Conservation (phyloP, 2,888 invertebrate species). For the Campoplex capitator region DNA sequence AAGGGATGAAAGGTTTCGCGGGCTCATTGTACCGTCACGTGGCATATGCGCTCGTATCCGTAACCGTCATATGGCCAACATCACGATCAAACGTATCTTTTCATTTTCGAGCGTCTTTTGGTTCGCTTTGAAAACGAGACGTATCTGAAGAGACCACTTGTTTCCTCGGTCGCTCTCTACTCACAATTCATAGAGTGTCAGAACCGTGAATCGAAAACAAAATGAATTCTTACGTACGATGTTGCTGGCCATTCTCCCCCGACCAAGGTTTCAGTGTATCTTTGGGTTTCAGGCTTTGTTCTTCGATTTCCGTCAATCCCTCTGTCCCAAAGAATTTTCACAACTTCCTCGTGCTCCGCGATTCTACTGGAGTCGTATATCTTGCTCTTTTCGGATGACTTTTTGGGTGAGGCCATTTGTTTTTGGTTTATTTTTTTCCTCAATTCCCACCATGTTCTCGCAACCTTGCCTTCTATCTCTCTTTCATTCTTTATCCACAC, state of each 20-base stretch:
- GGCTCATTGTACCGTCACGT: background rate
- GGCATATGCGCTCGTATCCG: background rate
- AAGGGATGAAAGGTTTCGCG: background rate
- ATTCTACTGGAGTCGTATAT: constrained; percentile 10
- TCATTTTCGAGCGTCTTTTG: constrained; percentile 71
- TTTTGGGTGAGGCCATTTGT: constrained; percentile 31
- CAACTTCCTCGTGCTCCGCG: constrained; percentile 47
- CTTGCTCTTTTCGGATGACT: constrained; percentile 13
- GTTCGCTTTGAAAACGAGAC: constrained; percentile 68
- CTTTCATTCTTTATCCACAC: constrained; percentile 38
- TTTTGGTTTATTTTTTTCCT: constrained; percentile 39
- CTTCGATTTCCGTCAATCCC: constrained; percentile 47
- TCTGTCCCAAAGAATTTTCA: constrained; percentile 37
- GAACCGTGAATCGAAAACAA: constrained; percentile 72
- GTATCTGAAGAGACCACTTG: constrained; percentile 69
- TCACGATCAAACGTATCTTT: constrained; percentile 56
- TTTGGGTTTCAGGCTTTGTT: constrained; percentile 59
- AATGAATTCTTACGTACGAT: constrained; percentile 75
- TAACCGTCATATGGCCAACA: background rate
- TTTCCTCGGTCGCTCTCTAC: constrained; percentile 65
- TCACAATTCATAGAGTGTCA: constrained; percentile 46
- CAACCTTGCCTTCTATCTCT: constrained; percentile 45
- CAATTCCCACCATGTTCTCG: constrained; percentile 49
- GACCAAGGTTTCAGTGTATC: constrained; percentile 61
- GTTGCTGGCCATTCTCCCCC: background rate